Conservation (phyloP, 1,140 invertebrate genomes). For the Geopemphigus sp. region DNA sequence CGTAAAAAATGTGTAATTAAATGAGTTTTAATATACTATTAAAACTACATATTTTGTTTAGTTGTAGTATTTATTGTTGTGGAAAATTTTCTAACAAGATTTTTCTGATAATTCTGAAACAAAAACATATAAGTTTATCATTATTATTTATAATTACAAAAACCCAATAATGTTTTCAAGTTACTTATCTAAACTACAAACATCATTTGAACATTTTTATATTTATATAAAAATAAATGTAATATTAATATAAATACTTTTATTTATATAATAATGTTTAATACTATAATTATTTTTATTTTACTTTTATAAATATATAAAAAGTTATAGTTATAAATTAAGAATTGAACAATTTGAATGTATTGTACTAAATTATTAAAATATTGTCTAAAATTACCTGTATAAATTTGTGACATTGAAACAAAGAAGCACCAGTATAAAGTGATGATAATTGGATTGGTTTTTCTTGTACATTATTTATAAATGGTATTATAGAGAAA, state of each 20-base stretch:
- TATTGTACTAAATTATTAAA: neutral
- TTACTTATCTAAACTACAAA: too few relatives aligned
- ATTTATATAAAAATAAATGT: too few relatives aligned
- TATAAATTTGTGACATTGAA: constrained; percentile 73
- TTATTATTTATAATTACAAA: too few relatives aligned
- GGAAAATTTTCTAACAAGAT: constrained; percentile 30
- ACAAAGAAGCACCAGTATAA: constrained; percentile 73
- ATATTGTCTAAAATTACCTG: constrained; percentile 55
- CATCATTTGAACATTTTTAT: too few relatives aligned
- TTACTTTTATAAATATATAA: too few relatives aligned
- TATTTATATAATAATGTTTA: too few relatives aligned
- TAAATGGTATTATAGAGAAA: constrained; percentile 65
- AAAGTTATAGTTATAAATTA: too few relatives aligned
- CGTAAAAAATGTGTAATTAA: neutral
- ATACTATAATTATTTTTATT: too few relatives aligned
- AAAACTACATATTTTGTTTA: constrained; percentile 11
- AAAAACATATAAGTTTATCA: constrained; percentile 25
- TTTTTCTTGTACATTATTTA: constrained; percentile 64
- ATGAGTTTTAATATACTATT: constrained; percentile 11
- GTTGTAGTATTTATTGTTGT: constrained; percentile 11
- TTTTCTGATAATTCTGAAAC: constrained; percentile 54
- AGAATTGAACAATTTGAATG: too few relatives aligned
- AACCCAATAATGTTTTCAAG: too few relatives aligned
- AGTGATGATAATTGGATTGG: constrained; percentile 64
- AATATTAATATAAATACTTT: too few relatives aligned